Evolutionary conservation across 2,797 vertebrate species (phyloP).

Genomic region (Tarsius wallacei): DNA sequence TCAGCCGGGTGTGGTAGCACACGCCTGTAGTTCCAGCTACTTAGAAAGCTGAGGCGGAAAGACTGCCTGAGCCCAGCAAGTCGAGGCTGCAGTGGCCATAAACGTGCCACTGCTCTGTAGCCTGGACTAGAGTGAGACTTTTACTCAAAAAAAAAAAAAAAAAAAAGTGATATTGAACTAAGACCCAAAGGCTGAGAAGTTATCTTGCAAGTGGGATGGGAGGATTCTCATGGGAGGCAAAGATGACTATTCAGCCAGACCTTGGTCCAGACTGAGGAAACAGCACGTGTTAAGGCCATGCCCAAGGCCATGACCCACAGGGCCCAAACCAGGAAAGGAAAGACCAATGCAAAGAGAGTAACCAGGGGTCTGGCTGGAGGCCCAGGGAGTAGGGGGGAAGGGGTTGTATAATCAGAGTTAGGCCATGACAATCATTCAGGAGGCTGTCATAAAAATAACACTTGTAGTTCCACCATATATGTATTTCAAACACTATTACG

Average conservation of each 20-base stretch:
- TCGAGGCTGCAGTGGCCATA: background rate
- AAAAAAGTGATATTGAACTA: background rate
- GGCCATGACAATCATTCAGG: background rate
- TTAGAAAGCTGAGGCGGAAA: background rate
- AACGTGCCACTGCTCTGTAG: background rate
- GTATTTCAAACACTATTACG: background rate
- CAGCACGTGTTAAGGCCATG: background rate
- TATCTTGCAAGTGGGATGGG: too few relatives aligned
- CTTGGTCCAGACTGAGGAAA: background rate
- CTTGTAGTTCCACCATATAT: background rate
- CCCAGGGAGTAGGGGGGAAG: fast-evolving
- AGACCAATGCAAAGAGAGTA: background rate
- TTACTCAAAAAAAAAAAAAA: background rate
- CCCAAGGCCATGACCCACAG: background rate
- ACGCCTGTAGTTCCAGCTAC: background rate
- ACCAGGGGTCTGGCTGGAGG: too few relatives aligned
- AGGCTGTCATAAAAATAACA: background rate
- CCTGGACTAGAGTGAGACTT: fast-evolving
- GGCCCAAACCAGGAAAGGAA: background rate
- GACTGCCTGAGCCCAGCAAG: background rate
- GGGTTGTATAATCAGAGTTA: background rate
- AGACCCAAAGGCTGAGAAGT: background rate
- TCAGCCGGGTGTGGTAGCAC: background rate
- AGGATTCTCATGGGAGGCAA: background rate
- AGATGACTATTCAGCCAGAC: background rate